Base-by-base conservation (phyloP, 2,113 vertebrate genomes). In the Nothocercus nigrocapillus region DNA sequence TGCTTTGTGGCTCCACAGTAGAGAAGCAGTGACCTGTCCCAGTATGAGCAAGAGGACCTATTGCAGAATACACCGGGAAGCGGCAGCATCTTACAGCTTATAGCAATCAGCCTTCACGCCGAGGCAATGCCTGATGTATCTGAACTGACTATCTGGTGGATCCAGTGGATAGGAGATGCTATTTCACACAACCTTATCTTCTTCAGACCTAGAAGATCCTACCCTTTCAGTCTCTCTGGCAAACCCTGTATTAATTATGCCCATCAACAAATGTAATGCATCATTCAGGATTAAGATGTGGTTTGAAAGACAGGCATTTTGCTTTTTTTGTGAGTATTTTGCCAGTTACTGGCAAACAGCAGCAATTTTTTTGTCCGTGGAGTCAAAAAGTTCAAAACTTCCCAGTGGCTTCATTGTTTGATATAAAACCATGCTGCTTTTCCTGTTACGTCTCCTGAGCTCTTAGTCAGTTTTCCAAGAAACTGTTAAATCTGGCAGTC, bases 81-180 rank as follows among this genome's bases (percentile, higher is more conserved):
- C 9, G 21, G 5, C 45, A 70, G 32, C 28, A 17, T 68, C 44
- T n/a, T 30, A n/a, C 21, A 45, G 28, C 28, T n/a, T 69, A 44
- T 82, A 42, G 51, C 68, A 14, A 13, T 38, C 62, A n/a, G 17
- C 30, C 47, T 13, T 44, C 47, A 15, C 34, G 38, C 36, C 42
- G 30, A 74, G 72, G 24, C 4, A 1, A 42, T 28, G 59, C 8
- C 45, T 1, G 0, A 8, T 22, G 9, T 42, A 70, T 21, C 25
- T 12, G 67, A 74, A 22, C 44, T 0, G 1, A 36, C 54, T 24
- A 1, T 4, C n/a, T 54, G 58, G 63, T 28, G 49, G 36, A n/a
- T n/a, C 32, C 9, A 22, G 42, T 38, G 64, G 54, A 12, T 24
- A 78, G 53, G 59, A 56, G 61, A 30, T 75, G 30, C 47, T 42